Conservation (phyloP, 2,888 invertebrate species). For the Bedellia somnulentella region DNA sequence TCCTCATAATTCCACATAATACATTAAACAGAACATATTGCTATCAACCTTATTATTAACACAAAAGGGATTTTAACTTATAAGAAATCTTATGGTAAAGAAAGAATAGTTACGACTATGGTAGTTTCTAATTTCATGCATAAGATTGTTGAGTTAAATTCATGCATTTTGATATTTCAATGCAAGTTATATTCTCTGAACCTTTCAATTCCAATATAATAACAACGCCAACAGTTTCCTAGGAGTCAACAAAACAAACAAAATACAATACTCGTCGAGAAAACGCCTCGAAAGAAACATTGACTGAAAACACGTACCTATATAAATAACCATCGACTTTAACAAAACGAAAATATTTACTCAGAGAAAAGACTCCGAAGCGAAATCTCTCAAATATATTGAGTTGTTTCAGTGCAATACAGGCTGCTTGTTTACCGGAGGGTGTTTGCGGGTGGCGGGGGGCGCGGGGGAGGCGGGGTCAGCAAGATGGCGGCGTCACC, state of each 20-base stretch:
- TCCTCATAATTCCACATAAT: conserved; percentile 60
- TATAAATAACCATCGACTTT: too few species aligned
- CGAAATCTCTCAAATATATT: conserved; percentile 49
- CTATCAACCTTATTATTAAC: conserved; percentile 50
- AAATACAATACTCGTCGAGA: not conserved
- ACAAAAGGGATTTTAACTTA: conserved; percentile 32
- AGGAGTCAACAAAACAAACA: not conserved
- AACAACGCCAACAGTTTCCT: not conserved
- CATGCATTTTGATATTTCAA: too few species aligned
- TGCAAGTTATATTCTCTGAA: too few species aligned
- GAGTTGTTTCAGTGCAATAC: conserved; percentile 58
- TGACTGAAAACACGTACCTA: too few species aligned
- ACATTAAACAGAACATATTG: conserved; percentile 56
- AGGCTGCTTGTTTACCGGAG: conserved; percentile 51
- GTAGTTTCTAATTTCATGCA: too few species aligned
- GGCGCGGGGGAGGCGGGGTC: conserved; percentile 19
- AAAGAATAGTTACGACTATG: too few species aligned
- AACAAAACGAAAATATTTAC: conserved; percentile 15
- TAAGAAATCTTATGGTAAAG: too few species aligned
- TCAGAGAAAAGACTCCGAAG: conserved; percentile 21
- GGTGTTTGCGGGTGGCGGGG: conserved; percentile 14
- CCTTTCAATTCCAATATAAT: too few species aligned
- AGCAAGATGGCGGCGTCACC: conserved; percentile 56
- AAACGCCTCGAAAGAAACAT: not conserved
- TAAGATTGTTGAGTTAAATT: not conserved